These are phyloP conservation scores for Vimba vimba DNA, from an alignment of 2,113 vertebrate genomes.

Conservation along the genomic window DNA sequence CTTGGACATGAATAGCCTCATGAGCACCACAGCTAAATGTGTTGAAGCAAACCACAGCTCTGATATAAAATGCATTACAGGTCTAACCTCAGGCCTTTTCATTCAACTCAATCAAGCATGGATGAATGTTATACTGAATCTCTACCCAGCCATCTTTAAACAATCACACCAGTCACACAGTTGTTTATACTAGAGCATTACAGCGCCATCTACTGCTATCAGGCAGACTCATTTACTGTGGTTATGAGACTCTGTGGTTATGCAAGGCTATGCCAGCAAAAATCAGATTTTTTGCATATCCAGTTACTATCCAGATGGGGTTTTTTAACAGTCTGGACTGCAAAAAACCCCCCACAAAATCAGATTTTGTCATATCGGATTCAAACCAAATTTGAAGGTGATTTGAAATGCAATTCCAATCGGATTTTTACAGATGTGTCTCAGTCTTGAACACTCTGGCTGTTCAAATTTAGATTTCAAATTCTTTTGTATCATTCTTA, in stretches of 20 bases:
- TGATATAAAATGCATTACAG: background rate
- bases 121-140: background rate
- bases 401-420: no score
- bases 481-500: no score
- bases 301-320: no score
- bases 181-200: background rate
- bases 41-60: background rate
- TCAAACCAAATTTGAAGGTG: no score
- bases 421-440: no score
- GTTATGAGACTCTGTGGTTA: background rate
- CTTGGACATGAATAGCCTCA: background rate
- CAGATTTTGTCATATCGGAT: no score
- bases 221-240: background rate
- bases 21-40: background rate
- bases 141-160: background rate
- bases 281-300: no score
- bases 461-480: no score
- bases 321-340: no score
- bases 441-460: no score
- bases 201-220: constrained; percentile 20
- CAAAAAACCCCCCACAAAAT: no score
- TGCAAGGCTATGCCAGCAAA: no score
- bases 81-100: background rate
- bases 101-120: background rate
- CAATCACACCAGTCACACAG: background rate